Conservation (phyloP, 2,113 vertebrate species). For the Rynchops niger region DNA sequence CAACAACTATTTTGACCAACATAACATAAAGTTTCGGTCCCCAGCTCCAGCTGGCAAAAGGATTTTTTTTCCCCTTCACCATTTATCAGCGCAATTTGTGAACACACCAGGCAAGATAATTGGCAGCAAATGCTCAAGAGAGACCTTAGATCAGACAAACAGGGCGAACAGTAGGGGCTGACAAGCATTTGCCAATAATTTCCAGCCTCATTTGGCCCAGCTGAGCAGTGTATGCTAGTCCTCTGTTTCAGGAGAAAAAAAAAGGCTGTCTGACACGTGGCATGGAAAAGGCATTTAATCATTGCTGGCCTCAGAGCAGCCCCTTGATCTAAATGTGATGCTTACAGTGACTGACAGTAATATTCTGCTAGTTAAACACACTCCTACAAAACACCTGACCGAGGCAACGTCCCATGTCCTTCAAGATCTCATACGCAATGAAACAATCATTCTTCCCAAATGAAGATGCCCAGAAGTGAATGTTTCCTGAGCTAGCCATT, state of each 20-base stretch:
- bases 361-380: not conserved
- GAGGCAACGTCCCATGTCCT: not conserved
- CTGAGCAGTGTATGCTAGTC: not conserved
- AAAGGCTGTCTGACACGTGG: fast-evolving
- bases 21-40: not conserved
- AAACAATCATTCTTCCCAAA: not conserved
- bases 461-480: not conserved
- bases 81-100: not conserved
- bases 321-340: not conserved
- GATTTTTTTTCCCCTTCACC: not conserved
- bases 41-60: not conserved
- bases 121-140: not conserved
- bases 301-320: not conserved
- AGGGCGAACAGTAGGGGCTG: not conserved
- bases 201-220: not conserved
- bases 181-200: not conserved
- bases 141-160: not conserved
- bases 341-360: not conserved
- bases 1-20: not conserved
- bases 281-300: not conserved
- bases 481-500: not conserved
- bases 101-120: not conserved
- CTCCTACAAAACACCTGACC: not conserved
- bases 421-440: fast-evolving
- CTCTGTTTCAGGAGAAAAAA: not conserved